Conservation (phyloP, 2,888 invertebrate genomes). For the Arrhopalites spinosus region DNA sequence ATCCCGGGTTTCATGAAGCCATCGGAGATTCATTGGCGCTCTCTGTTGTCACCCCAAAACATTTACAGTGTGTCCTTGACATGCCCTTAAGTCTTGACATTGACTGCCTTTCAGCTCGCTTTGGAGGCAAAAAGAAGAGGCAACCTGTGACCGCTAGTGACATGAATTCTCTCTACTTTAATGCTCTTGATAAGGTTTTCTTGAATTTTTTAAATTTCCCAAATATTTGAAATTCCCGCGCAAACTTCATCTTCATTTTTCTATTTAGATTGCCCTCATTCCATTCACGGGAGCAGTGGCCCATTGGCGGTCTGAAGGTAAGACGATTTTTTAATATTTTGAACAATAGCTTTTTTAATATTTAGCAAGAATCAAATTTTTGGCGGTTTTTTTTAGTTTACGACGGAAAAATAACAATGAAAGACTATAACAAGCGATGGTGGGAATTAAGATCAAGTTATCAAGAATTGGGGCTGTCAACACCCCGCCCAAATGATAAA, state of each 20-base stretch:
- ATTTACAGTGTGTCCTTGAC: conserved; percentile 48
- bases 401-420: conserved; percentile 51
- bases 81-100: conserved; percentile 40
- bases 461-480: conserved; percentile 55
- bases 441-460: conserved; percentile 55
- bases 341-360: too few relatives aligned
- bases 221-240: too few relatives aligned
- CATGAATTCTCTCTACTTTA: conserved; percentile 38
- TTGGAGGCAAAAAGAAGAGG: conserved; percentile 35
- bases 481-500: conserved; percentile 42
- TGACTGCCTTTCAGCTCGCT: background rate
- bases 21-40: conserved; percentile 58
- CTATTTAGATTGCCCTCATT: conserved; percentile 57
- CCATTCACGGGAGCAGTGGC: conserved; percentile 58
- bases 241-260: too few relatives aligned
- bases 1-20: conserved; percentile 68
- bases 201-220: background rate
- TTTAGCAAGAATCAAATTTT: too few relatives aligned
- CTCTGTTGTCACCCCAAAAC: conserved; percentile 54
- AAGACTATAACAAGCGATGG: conserved; percentile 57
- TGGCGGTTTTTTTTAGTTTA: too few relatives aligned
- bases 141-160: conserved; percentile 57
- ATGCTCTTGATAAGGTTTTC: background rate
- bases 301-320: conserved; percentile 58
- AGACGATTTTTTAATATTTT: too few relatives aligned